Base-by-base conservation (phyloP, 2,113 vertebrate species). In the Rousettus leschenaultii region DNA sequence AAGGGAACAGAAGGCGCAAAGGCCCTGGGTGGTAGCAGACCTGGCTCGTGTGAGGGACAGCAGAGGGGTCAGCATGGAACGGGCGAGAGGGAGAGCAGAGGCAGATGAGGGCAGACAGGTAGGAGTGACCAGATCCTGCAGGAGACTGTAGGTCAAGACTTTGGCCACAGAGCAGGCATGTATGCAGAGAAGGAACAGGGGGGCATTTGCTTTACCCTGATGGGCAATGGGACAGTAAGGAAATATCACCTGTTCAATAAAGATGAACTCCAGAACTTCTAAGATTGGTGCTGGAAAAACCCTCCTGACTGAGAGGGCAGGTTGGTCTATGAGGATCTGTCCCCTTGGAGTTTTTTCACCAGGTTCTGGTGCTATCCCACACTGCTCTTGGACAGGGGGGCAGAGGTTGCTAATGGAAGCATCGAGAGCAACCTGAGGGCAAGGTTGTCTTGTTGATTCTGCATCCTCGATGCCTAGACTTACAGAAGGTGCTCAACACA, bases 271-370 rank as follows among this genome's bases (percentile, higher is more conserved):
- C 9, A 33, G 73, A 53, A 43, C 10, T 63, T 45, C 79, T 24
- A 48, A 61, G 51, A 33, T 3, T 14, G 30, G 59, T 26, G 14
- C 45, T 55, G 38, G 61, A 71, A 57, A 28, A 10, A 7, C 7
- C 22, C n/a, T 85, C 43, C n/a, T 28, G 51, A 22, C 2, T 19
- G 48, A 78, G 24, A 86, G 43, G 38, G 26, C 35, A 43, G 51
- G 59, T 40, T 74, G 57, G 24, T 33, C 18, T 30, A 15, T 2
- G 35, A 82, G 68, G 73, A 19, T 51, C 38, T 71, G 65, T 10
- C 24, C 2, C 28, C 24, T n/a, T 0, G n/a, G 35, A 21, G 24
- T 1, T 22, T 24, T n/a, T 1, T 91, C 19, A 24, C 26, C 45
- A 51, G 77, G 30, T 43, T 11, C 13, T 12, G 38, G 14, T 3